Base-by-base conservation (phyloP, 2,888 invertebrate species). In the Apamea epomidion region DNA sequence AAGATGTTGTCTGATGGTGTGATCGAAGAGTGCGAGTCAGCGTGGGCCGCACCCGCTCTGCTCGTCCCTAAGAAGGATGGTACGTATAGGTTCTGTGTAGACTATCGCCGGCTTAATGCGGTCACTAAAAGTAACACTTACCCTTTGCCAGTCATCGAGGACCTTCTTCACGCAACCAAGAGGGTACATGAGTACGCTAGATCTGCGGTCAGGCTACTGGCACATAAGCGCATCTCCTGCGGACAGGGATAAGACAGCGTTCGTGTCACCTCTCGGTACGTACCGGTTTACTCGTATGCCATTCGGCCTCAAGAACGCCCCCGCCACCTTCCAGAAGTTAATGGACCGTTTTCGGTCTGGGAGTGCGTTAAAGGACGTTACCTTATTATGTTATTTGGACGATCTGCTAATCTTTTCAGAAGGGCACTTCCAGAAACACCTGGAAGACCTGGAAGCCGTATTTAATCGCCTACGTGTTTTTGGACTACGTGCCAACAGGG, bases 111-210 rank as follows among this genome's bases (percentile, higher is more conserved):
- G 1, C 74, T 74, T 16, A 74, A 74, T 37, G 74, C 74, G 0
- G 37, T 74, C 21, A 74, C 65, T 32, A 74, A 65, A 74, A 74
- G 64, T 16, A 65, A 65, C 21, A 54, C 54, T 64, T 74, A 74
- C 64, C 74, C 74, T 32, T n/a, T 74, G 65, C 74, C 74, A 14
- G 60, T 73, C n/a, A 73, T 73, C 62, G 73, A 73, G 60, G 73
- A 73, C 10, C 73, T 73, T n/a, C 73, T 73, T n/a, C 73, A 73
- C n/a, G 42, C 62, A 14, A 73, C 73, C 16, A 73, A 73, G 12
- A 62, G 73, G 42, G 54, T 58, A 75, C 18, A 67, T 75, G 65
- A 75, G 54, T 37, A 75, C 42, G 14, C n/a, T 68, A 7, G 75
- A 68, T 21, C 67, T 68, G 1, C 32, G 67, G 37, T 73, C 60